Evolutionary conservation across 2,797 vertebrate species (phyloP).

Genomic region (Moxostoma hubbsi): DNA sequence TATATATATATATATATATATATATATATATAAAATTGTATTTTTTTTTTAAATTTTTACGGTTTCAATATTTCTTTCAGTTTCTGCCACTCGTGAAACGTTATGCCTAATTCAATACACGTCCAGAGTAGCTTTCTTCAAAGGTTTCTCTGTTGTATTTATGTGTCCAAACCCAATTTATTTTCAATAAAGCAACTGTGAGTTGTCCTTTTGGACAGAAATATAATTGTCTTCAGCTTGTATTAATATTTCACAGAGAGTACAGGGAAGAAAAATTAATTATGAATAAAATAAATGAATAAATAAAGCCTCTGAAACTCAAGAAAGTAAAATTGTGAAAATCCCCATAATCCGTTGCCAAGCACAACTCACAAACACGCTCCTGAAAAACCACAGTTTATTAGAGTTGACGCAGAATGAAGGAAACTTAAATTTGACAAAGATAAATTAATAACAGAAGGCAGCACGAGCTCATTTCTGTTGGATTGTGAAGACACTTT

Average conservation of each 20-base stretch:
- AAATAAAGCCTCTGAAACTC: conserved; percentile 67
- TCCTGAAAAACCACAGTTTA: conserved; percentile 53
- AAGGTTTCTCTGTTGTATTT: conserved; percentile 24
- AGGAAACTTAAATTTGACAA: conserved; percentile 72
- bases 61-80: conserved; percentile 5
- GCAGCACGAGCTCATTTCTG: conserved; percentile 47
- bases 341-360: conserved; percentile 58
- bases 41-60: neutral
- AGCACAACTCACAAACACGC: conserved; percentile 66
- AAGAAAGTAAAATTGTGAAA: conserved; percentile 60
- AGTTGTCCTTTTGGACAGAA: conserved; percentile 41
- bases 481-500: conserved; percentile 51
- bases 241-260: conserved; percentile 46
- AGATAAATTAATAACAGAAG: conserved; percentile 70
- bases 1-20: too few relatives aligned
- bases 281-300: conserved; percentile 61
- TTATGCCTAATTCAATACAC: conserved; percentile 41
- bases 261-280: conserved; percentile 49
- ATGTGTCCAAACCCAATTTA: conserved; percentile 50
- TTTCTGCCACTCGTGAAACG: conserved; percentile 23
- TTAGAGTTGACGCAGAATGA: conserved; percentile 56
- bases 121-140: conserved; percentile 23
- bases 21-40: too few relatives aligned
- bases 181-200: conserved; percentile 50
- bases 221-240: conserved; percentile 43